A percentile compares a stretch with the other conserved stretches of the same genome.
Evolutionary conservation across 2,797 vertebrate genomes (phyloP).

Genomic region (Alca torda): DNA sequence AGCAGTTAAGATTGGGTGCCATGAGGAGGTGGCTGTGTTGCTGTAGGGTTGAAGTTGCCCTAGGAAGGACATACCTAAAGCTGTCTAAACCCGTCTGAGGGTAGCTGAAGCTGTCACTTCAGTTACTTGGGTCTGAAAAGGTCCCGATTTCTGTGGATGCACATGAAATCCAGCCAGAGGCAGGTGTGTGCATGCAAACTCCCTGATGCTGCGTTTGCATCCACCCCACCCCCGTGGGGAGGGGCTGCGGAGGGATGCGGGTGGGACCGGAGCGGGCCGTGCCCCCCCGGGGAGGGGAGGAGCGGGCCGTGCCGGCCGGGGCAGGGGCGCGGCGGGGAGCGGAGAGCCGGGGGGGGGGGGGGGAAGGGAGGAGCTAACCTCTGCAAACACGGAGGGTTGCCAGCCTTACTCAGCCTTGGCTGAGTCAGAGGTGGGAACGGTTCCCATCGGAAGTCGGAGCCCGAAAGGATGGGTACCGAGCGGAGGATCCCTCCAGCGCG

Average conservation of each 20-base stretch:
- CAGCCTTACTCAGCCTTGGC: background rate
- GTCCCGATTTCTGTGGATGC: background rate
- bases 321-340: background rate
- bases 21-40: background rate
- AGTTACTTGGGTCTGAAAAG: background rate
- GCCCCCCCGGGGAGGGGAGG: no score
- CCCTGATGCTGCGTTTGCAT: background rate
- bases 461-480: background rate
- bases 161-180: background rate
- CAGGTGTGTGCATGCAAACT: background rate
- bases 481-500: background rate
- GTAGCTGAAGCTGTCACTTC: background rate
- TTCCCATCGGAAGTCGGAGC: background rate
- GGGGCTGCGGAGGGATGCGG: background rate
- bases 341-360: background rate
- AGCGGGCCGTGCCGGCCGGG: no score
- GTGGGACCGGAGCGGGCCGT: no score
- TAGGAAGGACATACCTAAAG: background rate
- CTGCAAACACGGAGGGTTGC: background rate
- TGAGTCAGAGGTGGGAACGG: constrained; percentile 19
- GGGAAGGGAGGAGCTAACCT: constrained; percentile 18
- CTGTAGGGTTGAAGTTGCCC: background rate
- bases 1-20: background rate
- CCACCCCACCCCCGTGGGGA: background rate
- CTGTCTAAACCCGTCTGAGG: no score